Base-by-base conservation (phyloP, 1,140 invertebrate species). In the Proctacanthus coquilletti region DNA sequence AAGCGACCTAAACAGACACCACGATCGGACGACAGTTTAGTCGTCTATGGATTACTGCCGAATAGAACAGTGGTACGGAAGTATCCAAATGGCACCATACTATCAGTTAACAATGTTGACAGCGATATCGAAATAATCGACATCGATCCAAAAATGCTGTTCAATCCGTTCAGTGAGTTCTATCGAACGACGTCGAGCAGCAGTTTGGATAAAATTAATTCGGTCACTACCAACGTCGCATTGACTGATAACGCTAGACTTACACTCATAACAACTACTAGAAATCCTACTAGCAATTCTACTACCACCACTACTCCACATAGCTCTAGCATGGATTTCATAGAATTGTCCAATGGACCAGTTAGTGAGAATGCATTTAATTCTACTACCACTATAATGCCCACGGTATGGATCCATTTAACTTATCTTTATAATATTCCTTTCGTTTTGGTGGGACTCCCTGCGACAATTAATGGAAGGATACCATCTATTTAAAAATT, bases 31-130 rank as follows among this genome's bases (percentile, higher is more conserved):
- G 75, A 72, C 47, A 74, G 75, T 39, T 77, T 71, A 54, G 70
- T 78, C 44, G 70, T 79, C 56, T 75, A 77, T 50, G 75, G 75
- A 53, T 68, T 79, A 46, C 71, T 71, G 55, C 74, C 77, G 45
- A 76, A 80, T 64, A 77, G 77, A 52, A 77, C 70, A 52, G 61
- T 79, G 56, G 71, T 80, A 48, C 69, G 73, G 52, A 78, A 75
- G 56, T 80, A 74, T 50, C 75, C 75, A 30, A 80, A 80, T 49
- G 77, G 77, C 60, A 77, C 75, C 50, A 56, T 74, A 62, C 72
- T 78, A 61, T 74, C 75, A 60, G 70, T 72, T 56, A 70, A n/a
- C 11, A 58, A 33, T 25, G 20, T 20, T 34, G n/a, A 10, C 5
- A 15, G 32, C 8, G 17, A 34, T n/a, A 13, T 43, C 8, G 42